These are phyloP conservation scores for Hippopotamyrus pictus DNA, from an alignment of 2,797 vertebrate species.

Conservation along the genomic window DNA sequence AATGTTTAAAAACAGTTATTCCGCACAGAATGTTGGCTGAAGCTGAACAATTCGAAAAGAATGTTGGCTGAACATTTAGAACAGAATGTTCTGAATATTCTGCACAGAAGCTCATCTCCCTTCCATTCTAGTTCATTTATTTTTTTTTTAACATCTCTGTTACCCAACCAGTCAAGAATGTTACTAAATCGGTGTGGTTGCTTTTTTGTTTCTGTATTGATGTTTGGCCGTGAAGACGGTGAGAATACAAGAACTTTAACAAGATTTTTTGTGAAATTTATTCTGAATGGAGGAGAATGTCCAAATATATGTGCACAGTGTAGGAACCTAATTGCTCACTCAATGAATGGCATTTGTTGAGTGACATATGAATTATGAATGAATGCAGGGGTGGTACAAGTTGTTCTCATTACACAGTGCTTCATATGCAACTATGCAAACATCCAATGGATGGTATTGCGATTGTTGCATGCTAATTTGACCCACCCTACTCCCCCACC, in stretches of 20 bases:
- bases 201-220: not conserved
- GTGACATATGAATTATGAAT: not conserved
- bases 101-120: not conserved
- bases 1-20: not conserved
- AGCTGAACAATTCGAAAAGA: not conserved
- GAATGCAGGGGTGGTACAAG: not conserved
- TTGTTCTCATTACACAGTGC: not conserved
- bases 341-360: not conserved
- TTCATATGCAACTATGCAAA: not conserved
- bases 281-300: not conserved
- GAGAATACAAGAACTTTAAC: not conserved
- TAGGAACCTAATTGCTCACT: not conserved
- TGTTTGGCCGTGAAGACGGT: not conserved
- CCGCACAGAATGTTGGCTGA: not conserved
- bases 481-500: not conserved
- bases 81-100: not conserved
- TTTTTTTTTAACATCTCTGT: not conserved
- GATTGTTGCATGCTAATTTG: not conserved
- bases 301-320: not conserved
- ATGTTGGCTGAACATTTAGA: not conserved
- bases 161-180: not conserved
- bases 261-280: not conserved
- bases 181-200: not conserved
- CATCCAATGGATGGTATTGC: not conserved
- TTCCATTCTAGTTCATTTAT: not conserved